Evolutionary conservation across 1,140 invertebrate species (phyloP).

Genomic region (Cecropterus lyciades): DNA sequence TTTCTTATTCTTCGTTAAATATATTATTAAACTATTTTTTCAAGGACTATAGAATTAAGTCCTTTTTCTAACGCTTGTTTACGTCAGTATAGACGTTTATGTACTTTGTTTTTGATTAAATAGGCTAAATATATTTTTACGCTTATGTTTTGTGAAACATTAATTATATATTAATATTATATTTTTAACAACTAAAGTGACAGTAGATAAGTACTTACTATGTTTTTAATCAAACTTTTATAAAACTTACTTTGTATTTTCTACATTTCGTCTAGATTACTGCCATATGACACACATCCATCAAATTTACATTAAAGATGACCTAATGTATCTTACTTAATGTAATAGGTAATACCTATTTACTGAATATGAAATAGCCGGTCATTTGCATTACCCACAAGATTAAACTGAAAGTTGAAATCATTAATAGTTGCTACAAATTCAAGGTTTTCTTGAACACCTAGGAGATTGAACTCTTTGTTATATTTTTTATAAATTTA

Average conservation of each 20-base stretch:
- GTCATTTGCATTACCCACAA: not conserved
- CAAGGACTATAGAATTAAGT: no score
- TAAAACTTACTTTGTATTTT: not conserved
- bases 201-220: no score
- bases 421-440: conserved; percentile 4
- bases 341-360: not conserved
- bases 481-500: no score
- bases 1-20: no score
- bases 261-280: not conserved
- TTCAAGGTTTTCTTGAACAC: not conserved
- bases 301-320: conserved; percentile 8
- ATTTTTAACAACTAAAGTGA: no score
- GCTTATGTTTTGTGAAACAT: no score
- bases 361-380: not conserved
- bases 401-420: conserved; percentile 1
- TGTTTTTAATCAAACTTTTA: not conserved
- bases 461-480: not conserved
- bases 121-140: no score
- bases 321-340: not conserved
- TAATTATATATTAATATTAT: no score
- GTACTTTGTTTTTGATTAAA: no score
- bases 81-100: no score
- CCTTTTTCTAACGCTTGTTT: no score
- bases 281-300: not conserved
- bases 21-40: no score